phyloP scores from a whole-genome alignment of 2,797 vertebrate genomes.

The Galagoides demidoff region DNA sequence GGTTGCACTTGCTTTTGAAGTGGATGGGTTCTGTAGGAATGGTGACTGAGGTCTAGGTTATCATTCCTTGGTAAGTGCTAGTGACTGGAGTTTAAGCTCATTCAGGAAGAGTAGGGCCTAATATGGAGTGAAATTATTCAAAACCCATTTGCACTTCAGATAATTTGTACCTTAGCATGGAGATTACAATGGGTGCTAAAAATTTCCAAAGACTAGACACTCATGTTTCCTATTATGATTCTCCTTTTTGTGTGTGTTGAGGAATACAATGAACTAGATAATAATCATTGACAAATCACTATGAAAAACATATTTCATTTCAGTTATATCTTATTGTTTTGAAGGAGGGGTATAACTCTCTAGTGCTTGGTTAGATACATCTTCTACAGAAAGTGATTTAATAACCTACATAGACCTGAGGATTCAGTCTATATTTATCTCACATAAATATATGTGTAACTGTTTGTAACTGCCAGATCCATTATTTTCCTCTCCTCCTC shows the following conservation, averaged over 20 bases:
- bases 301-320: neutral
- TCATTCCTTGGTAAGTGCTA: neutral
- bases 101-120: neutral
- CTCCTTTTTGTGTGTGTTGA: neutral
- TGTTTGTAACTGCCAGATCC: neutral
- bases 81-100: neutral
- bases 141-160: neutral
- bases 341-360: neutral
- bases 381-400: neutral
- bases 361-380: neutral
- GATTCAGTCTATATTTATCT: neutral
- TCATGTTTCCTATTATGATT: neutral
- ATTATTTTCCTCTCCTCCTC: neutral
- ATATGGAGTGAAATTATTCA: neutral
- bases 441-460: too few relatives aligned
- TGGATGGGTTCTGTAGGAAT: neutral
- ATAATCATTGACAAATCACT: neutral
- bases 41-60: rapidly evolving
- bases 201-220: neutral
- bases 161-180: neutral
- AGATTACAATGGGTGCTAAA: neutral
- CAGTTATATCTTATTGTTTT: neutral
- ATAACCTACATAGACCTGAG: neutral
- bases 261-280: neutral
- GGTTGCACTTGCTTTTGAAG: neutral